Conservation (phyloP, 2,113 vertebrate genomes). For the Paracanthobrama guichenoti region DNA sequence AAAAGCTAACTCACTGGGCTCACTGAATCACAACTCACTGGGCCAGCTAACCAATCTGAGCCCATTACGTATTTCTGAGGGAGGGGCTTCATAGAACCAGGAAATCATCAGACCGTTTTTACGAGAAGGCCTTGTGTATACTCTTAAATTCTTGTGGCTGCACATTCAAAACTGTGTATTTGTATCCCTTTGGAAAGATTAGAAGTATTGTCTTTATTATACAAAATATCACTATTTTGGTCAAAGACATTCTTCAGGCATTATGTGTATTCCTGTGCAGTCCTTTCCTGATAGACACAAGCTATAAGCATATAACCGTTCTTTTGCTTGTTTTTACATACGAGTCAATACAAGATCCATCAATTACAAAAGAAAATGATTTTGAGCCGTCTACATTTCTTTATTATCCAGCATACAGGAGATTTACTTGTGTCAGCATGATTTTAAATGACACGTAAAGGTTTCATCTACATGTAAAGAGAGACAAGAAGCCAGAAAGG, state of each 20-base stretch:
- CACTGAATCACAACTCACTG: too few species aligned
- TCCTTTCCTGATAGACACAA: not conserved
- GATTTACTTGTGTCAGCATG: slow-evolving; percentile 23
- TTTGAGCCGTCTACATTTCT: not conserved
- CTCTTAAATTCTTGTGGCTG: not conserved
- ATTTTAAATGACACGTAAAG: not conserved
- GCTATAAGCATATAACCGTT: not conserved
- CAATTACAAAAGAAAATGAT: too few species aligned
- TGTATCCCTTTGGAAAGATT: not conserved
- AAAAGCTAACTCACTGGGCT: too few species aligned
- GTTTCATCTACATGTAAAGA: slow-evolving; percentile 16
- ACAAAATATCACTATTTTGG: not conserved
- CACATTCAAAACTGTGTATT: not conserved
- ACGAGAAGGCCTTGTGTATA: not conserved
- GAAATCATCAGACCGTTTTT: too few species aligned
- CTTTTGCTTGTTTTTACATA: not conserved
- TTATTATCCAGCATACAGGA: not conserved
- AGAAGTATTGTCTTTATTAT: not conserved
- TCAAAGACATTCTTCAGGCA: not conserved
- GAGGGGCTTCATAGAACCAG: too few species aligned
- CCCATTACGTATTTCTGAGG: too few species aligned
- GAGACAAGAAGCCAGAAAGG: not conserved
- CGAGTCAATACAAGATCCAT: too few species aligned
- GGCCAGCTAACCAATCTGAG: too few species aligned
- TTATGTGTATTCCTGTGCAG: not conserved